Conservation (phyloP, 2,888 invertebrate genomes). For the Dendrolimus houi region DNA sequence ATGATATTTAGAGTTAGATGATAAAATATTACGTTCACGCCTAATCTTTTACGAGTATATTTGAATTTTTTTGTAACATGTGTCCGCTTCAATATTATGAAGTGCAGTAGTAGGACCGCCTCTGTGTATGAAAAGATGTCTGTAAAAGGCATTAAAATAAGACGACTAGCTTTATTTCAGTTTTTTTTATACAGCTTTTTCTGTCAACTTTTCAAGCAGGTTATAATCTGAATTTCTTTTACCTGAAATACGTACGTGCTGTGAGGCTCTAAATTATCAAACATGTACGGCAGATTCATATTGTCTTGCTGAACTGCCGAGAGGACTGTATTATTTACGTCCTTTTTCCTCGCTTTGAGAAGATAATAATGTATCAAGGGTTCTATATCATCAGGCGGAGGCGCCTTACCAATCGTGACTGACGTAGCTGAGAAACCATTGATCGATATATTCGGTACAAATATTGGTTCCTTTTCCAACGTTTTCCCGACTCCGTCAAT, state of each 20-base stretch:
- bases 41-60: too few relatives aligned
- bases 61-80: too few relatives aligned
- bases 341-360: slow-evolving; percentile 78
- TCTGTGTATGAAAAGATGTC: too few relatives aligned
- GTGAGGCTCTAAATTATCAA: slow-evolving; percentile 84
- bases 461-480: slow-evolving; percentile 83
- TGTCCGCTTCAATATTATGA: too few relatives aligned
- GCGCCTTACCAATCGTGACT: slow-evolving; percentile 88
- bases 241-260: slow-evolving; percentile 88
- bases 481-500: slow-evolving; percentile 76
- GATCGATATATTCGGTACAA: slow-evolving; percentile 86
- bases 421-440: slow-evolving; percentile 82
- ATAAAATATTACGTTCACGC: too few relatives aligned
- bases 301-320: slow-evolving; percentile 79
- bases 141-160: too few relatives aligned
- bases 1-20: too few relatives aligned
- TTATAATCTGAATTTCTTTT: slow-evolving; percentile 8
- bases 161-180: too few relatives aligned
- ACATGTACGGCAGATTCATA: slow-evolving; percentile 84
- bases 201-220: too few relatives aligned
- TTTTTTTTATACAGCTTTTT: too few relatives aligned
- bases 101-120: too few relatives aligned
- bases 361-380: slow-evolving; percentile 86
- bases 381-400: slow-evolving; percentile 79
- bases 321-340: slow-evolving; percentile 62